A percentile compares a stretch with the other conserved stretches of the same genome.
phyloP scores from a whole-genome alignment of 2,113 vertebrate genomes.

The Bagarius yarrelli region DNA sequence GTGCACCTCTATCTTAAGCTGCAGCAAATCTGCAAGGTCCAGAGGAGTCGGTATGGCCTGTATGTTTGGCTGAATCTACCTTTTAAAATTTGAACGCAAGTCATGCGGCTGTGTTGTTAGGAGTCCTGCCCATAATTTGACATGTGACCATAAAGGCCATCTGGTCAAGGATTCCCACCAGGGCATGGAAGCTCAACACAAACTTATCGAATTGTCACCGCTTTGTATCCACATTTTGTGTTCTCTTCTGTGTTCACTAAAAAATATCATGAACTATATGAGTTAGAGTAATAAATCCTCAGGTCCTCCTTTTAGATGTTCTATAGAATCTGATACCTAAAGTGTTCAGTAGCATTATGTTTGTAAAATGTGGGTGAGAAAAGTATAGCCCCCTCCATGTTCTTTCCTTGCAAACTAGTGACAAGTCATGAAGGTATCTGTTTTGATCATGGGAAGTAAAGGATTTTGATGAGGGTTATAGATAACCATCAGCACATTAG shows the following conservation, averaged over 20 bases:
- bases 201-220: conserved; percentile 32
- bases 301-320: not conserved
- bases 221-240: not conserved
- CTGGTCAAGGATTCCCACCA: conserved; percentile 21
- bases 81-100: not conserved
- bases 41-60: not conserved
- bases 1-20: not conserved
- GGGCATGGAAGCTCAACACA: conserved; percentile 18
- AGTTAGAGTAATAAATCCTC: conserved; percentile 25
- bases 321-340: conserved; percentile 23
- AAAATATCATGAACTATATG: conserved; percentile 26
- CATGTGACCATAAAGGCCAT: conserved; percentile 27
- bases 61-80: not conserved
- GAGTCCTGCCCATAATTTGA: conserved; percentile 14
- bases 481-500: not conserved
- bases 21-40: conserved; percentile 14
- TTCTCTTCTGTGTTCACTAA: not conserved
- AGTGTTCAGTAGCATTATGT: not conserved
- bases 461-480: not conserved
- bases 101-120: conserved; percentile 24
- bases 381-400: not conserved
- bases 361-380: conserved; percentile 2
- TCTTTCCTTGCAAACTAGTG: not conserved
- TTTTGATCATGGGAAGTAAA: not conserved
- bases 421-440: not conserved